A percentile compares a stretch with the other conserved stretches of the same genome.
Conservation (phyloP, 2,888 invertebrate genomes). For the Caenorhabditis sulstoni region DNA sequence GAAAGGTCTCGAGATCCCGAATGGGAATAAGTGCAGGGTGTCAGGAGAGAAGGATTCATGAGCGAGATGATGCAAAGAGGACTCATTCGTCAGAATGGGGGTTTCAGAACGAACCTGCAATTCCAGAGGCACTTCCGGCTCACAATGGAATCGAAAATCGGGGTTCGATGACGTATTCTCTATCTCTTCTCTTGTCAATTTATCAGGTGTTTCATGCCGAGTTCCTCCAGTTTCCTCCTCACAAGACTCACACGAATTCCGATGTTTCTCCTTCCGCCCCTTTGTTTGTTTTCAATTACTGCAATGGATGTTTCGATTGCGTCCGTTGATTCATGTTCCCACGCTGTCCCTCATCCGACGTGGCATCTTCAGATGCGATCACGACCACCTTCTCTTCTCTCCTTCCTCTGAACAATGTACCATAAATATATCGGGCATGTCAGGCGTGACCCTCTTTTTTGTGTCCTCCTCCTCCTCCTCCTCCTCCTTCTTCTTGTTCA, state of each 20-base stretch:
- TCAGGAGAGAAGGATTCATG: conserved; percentile 9
- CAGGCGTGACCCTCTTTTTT: conserved; percentile 46
- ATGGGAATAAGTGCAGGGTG: conserved; percentile 8
- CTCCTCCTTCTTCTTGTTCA: not conserved
- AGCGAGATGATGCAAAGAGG: not conserved
- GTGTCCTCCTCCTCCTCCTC: too few relatives aligned
- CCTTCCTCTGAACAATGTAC: conserved; percentile 40
- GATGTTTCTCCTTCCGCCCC: not conserved
- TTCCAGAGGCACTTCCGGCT: too few relatives aligned
- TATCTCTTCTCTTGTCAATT: conserved; percentile 15
- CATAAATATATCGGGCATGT: conserved; percentile 43
- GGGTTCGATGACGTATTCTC: conserved; percentile 8
- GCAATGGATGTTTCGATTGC: not conserved
- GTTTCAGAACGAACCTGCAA: too few relatives aligned
- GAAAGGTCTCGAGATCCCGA: not conserved
- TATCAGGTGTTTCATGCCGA: conserved; percentile 16
- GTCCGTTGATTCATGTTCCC: not conserved
- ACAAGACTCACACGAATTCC: not conserved
- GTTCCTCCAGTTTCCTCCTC: not conserved
- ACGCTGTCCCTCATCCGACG: conserved; percentile 3
- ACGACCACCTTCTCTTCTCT: conserved; percentile 21
- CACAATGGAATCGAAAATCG: too few relatives aligned
- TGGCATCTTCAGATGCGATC: conserved; percentile 29
- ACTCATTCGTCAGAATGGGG: not conserved
- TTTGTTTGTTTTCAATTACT: not conserved